These are phyloP conservation scores for Coelinius sp. DNA, from an alignment of 2,888 invertebrate genomes.

Conservation along the genomic window DNA sequence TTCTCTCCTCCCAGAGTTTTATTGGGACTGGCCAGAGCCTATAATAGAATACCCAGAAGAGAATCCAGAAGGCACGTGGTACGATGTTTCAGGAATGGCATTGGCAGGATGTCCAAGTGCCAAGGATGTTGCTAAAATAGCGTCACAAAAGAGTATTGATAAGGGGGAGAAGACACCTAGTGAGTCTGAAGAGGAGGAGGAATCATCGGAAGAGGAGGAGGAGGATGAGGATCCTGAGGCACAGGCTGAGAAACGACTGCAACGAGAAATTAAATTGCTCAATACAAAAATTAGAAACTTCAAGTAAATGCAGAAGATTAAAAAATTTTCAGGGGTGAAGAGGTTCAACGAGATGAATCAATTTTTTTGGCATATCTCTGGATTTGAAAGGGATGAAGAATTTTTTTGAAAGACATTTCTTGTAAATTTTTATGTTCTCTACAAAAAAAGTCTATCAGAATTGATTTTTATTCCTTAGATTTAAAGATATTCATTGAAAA, in stretches of 20 bases:
- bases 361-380: too few relatives aligned
- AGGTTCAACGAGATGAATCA: neutral
- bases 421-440: too few relatives aligned
- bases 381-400: too few relatives aligned
- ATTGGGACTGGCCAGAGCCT: conserved; percentile 51
- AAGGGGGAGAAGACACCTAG: conserved; percentile 55
- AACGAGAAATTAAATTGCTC: conserved; percentile 81
- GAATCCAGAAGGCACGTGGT: conserved; percentile 61
- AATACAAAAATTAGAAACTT: conserved; percentile 72
- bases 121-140: conserved; percentile 67
- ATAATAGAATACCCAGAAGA: conserved; percentile 62
- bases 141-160: conserved; percentile 67
- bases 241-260: conserved; percentile 74
- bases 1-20: conserved; percentile 45
- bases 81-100: conserved; percentile 69
- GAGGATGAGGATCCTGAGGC: conserved; percentile 79
- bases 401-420: neutral
- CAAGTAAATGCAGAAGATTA: conserved; percentile 58
- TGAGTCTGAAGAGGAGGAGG: conserved; percentile 75
- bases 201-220: conserved; percentile 73
- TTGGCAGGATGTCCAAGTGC: conserved; percentile 69
- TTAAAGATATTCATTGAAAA: neutral
- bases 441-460: too few relatives aligned
- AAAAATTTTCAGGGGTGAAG: neutral
- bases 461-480: too few relatives aligned